These are phyloP conservation scores for Ibidorhyncha struthersii DNA, from an alignment of 2,113 vertebrate genomes.

Conservation along the genomic window DNA sequence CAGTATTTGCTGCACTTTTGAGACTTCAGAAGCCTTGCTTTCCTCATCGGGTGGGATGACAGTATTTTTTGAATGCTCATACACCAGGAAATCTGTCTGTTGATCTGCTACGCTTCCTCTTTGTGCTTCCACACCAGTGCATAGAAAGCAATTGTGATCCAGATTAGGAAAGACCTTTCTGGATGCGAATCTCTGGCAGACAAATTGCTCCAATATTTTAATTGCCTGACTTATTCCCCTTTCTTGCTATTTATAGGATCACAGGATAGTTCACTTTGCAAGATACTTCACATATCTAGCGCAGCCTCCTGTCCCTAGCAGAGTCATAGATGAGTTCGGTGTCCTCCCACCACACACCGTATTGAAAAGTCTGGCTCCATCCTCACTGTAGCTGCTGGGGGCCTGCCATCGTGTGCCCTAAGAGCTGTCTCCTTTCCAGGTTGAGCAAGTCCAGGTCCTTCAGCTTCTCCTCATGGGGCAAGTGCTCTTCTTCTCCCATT, in stretches of 20 bases:
- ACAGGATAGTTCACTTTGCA: background rate
- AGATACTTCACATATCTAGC: background rate
- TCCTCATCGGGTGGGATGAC: fast-evolving
- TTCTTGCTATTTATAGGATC: background rate
- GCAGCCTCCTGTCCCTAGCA: background rate
- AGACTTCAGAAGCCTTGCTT: background rate
- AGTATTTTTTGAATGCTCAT: background rate
- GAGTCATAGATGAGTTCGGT: background rate
- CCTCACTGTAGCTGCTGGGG: background rate
- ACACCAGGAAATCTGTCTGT: background rate
- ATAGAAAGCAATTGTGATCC: background rate
- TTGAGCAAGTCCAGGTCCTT: background rate
- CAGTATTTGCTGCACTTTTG: background rate
- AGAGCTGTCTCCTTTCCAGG: background rate
- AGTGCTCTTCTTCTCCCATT: background rate
- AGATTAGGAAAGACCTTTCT: background rate
- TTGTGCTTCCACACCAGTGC: background rate
- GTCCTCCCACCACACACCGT: background rate
- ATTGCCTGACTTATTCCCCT: background rate
- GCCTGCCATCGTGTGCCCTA: background rate
- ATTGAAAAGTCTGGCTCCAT: background rate
- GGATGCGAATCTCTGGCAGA: background rate
- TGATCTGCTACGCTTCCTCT: background rate
- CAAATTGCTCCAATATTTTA: background rate
- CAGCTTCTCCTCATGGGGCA: background rate